These are phyloP conservation scores for Spodoptera frugiperda DNA, from an alignment of 1,140 invertebrate genomes.

Conservation along the genomic window DNA sequence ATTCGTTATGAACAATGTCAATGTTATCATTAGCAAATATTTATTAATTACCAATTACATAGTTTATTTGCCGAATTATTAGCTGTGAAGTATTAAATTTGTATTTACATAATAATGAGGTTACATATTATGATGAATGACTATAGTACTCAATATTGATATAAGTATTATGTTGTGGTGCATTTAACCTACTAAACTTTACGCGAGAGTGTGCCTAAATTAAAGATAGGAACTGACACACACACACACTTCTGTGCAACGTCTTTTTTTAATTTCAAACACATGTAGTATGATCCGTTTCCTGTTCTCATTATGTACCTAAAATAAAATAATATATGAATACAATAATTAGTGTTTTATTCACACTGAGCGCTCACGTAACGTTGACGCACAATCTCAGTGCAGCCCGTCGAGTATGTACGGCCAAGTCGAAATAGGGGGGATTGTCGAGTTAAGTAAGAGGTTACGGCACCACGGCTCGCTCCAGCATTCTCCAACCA, in stretches of 20 bases:
- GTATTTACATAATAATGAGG: not conserved
- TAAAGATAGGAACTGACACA: not conserved
- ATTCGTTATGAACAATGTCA: slow-evolving; percentile 27
- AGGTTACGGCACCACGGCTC: slow-evolving; percentile 71
- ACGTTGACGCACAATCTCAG: slow-evolving; percentile 52
- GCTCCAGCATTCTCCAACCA: slow-evolving; percentile 71
- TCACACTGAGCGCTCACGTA: slow-evolving; percentile 57
- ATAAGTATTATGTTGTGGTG: no score
- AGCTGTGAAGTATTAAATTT: not conserved
- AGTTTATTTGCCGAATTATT: slow-evolving; percentile 16
- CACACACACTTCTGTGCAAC: not conserved
- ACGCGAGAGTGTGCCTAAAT: not conserved
- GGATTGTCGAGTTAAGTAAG: slow-evolving; percentile 78
- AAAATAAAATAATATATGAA: slow-evolving; percentile 49
- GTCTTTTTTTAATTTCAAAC: not conserved
- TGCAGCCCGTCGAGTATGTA: slow-evolving; percentile 33
- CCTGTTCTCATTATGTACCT: slow-evolving; percentile 25
- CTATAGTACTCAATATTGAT: not conserved
- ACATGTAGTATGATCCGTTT: slow-evolving; percentile 3
- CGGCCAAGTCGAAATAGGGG: slow-evolving; percentile 58
- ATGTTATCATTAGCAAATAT: slow-evolving; percentile 13
- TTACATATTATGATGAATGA: slow-evolving; percentile 6
- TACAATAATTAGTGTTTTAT: slow-evolving; percentile 51
- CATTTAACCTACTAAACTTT: not conserved
- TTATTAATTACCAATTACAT: not conserved